These are phyloP conservation scores for Tragulus kanchil DNA, from an alignment of 2,113 vertebrate genomes.

Conservation along the genomic window DNA sequence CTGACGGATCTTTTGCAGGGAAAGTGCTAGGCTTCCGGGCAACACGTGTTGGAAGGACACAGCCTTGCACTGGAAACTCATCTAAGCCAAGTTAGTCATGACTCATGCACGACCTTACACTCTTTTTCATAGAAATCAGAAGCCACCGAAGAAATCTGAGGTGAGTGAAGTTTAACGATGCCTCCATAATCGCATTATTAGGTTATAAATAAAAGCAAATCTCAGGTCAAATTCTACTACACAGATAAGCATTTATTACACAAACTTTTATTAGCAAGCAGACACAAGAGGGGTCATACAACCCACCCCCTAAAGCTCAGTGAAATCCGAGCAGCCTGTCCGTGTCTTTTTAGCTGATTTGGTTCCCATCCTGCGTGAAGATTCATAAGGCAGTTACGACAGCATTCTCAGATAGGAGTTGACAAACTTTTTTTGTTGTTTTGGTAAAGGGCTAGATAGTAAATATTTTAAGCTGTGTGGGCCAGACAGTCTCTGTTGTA, in stretches of 20 bases:
- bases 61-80: neutral
- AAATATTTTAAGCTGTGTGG: neutral
- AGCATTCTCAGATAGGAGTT: neutral
- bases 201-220: conserved; percentile 69
- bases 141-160: conserved; percentile 58
- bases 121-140: conserved; percentile 34
- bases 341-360: neutral
- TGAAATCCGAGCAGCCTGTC: neutral
- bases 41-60: neutral
- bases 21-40: neutral
- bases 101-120: neutral
- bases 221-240: conserved; percentile 19
- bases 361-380: neutral
- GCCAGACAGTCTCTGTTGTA: neutral
- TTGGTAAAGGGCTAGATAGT: neutral
- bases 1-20: neutral
- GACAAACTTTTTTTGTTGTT: neutral
- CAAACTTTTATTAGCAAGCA: conserved; percentile 1
- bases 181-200: conserved; percentile 46
- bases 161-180: conserved; percentile 65
- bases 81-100: neutral
- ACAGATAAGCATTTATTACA: conserved; percentile 40
- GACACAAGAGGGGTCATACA: neutral
- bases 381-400: neutral
- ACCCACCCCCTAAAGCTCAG: neutral